Evolutionary conservation across 2,888 invertebrate species (phyloP).

Genomic region (Brassicogethes aeneus): DNA sequence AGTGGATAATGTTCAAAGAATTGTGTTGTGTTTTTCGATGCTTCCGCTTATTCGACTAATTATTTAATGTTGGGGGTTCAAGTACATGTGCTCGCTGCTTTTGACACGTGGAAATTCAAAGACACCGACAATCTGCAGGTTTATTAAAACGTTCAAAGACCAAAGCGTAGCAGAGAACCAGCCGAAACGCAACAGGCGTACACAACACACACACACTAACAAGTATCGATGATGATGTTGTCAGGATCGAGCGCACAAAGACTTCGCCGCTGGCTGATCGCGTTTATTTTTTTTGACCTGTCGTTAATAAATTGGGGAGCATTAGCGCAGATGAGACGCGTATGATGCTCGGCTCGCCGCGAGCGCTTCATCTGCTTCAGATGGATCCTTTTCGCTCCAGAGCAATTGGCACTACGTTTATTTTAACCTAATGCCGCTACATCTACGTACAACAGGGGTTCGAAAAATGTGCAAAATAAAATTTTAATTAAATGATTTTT

Average conservation of each 20-base stretch:
- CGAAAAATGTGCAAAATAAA: no score
- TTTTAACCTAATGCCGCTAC: no score
- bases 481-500: no score
- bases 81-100: constrained; percentile 15
- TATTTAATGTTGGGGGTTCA: no score
- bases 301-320: constrained; percentile 40
- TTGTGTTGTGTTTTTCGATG: no score
- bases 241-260: constrained; percentile 28
- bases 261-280: constrained; percentile 32
- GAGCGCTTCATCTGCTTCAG: constrained; percentile 29
- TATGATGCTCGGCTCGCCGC: constrained; percentile 29
- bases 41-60: no score
- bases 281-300: constrained; percentile 40
- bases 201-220: constrained; percentile 5
- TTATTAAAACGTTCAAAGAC: constrained; percentile 39
- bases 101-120: constrained; percentile 11
- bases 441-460: no score
- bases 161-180: constrained; percentile 14
- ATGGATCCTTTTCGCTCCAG: no score
- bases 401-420: no score
- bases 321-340: constrained; percentile 34
- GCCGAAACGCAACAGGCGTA: constrained; percentile 9
- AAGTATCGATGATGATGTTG: constrained; percentile 38
- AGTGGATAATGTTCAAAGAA: no score
- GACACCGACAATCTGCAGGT: constrained; percentile 2